Evolutionary conservation across 2,888 invertebrate species (phyloP).

Genomic region (Hydrotaea diabolus): DNA sequence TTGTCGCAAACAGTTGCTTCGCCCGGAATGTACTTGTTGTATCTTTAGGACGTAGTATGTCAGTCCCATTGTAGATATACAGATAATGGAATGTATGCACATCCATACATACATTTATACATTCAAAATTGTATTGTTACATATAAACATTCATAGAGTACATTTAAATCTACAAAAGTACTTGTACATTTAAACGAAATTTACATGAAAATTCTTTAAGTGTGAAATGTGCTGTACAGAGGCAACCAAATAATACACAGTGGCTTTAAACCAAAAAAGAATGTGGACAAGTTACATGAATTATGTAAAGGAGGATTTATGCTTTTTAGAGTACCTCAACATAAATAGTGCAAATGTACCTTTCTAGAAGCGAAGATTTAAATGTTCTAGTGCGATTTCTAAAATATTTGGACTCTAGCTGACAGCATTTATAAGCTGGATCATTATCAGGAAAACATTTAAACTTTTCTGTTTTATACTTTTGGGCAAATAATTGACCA

Average conservation of each 20-base stretch:
- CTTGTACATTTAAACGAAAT: background rate
- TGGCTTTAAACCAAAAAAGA: too few relatives aligned
- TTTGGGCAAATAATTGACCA: too few relatives aligned
- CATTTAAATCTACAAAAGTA: background rate
- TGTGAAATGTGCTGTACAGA: background rate
- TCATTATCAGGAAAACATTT: too few relatives aligned
- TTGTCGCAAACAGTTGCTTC: background rate
- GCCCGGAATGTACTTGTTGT: background rate
- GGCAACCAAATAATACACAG: background rate
- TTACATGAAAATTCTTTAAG: background rate
- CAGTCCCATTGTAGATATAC: background rate
- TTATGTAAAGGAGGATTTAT: background rate
- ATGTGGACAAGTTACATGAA: background rate
- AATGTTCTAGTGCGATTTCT: too few relatives aligned
- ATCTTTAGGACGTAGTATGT: background rate
- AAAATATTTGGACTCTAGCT: too few relatives aligned
- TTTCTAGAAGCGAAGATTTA: too few relatives aligned
- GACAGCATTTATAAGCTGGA: too few relatives aligned
- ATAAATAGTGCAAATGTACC: too few relatives aligned
- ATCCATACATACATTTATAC: background rate
- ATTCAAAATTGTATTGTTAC: background rate
- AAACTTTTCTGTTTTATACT: too few relatives aligned
- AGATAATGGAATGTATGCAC: background rate
- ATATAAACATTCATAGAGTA: background rate
- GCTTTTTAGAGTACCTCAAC: too few relatives aligned